Conservation (phyloP, 2,113 vertebrate species). For the Amphiprion ocellaris region DNA sequence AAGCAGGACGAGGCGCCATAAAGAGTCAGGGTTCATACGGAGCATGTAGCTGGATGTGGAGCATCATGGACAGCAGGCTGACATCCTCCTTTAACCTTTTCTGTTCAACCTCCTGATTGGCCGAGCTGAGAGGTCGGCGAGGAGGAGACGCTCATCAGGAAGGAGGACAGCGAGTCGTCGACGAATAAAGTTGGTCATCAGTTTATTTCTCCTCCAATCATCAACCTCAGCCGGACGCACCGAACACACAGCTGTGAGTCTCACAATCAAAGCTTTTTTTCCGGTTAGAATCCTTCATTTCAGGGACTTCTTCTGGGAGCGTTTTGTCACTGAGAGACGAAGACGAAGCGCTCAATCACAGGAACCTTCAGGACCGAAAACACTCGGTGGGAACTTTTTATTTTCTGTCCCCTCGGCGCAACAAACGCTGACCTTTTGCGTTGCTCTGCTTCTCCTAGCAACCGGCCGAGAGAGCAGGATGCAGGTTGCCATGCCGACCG, state of each 20-base stretch:
- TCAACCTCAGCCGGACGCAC: too few relatives aligned
- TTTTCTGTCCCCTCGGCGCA: background rate
- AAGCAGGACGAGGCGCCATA: constrained; percentile 69
- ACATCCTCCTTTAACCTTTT: constrained; percentile 42
- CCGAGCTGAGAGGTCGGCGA: constrained; percentile 1
- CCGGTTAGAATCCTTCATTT: background rate
- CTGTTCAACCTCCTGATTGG: constrained; percentile 43
- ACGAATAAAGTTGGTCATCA: background rate
- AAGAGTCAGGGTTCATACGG: background rate
- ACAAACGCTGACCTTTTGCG: background rate
- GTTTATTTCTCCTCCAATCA: background rate
- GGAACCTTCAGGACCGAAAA: background rate
- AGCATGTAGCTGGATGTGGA: constrained; percentile 1
- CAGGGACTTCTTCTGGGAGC: background rate
- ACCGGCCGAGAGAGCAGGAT: constrained; percentile 8
- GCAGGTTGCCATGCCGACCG: constrained; percentile 48
- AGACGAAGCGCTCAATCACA: background rate
- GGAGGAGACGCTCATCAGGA: background rate
- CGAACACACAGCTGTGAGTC: too few relatives aligned
- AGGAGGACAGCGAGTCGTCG: background rate
- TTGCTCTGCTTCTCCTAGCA: constrained; percentile 37
- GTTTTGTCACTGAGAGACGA: too few relatives aligned
- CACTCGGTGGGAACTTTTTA: background rate
- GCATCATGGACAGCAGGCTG: constrained; percentile 42
- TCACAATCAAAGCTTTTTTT: background rate